These are phyloP conservation scores for Chloroceryle aenea DNA, from an alignment of 2,113 vertebrate genomes.

Conservation along the genomic window DNA sequence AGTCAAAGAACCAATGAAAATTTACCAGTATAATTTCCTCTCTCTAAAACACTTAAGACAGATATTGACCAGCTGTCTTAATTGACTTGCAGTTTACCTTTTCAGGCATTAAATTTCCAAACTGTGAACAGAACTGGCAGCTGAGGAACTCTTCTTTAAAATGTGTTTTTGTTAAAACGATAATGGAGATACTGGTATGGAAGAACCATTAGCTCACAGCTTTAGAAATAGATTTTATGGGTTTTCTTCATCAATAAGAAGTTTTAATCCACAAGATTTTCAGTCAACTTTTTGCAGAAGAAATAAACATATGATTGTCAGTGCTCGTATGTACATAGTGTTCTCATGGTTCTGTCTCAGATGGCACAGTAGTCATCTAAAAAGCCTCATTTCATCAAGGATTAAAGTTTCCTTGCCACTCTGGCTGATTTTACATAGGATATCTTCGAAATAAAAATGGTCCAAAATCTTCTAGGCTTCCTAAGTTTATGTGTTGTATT, in stretches of 20 bases:
- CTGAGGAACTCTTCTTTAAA: neutral
- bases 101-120: slow-evolving; percentile 14
- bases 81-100: slow-evolving; percentile 35
- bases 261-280: neutral
- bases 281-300: neutral
- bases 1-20: slow-evolving; percentile 49
- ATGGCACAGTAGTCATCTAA: neutral
- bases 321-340: neutral
- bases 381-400: neutral
- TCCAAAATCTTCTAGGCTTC: neutral
- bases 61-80: slow-evolving; percentile 65
- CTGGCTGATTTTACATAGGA: neutral
- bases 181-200: neutral
- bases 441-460: neutral
- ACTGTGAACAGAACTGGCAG: slow-evolving; percentile 1
- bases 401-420: neutral
- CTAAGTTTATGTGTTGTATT: neutral
- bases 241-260: neutral
- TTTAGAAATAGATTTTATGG: neutral
- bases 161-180: neutral
- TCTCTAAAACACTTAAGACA: slow-evolving; percentile 45
- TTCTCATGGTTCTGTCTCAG: neutral
- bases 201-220: neutral
- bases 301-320: neutral
- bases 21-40: slow-evolving; percentile 52